phyloP scores from a whole-genome alignment of 2,797 vertebrate genomes.

The Geotrypetes seraphini region DNA sequence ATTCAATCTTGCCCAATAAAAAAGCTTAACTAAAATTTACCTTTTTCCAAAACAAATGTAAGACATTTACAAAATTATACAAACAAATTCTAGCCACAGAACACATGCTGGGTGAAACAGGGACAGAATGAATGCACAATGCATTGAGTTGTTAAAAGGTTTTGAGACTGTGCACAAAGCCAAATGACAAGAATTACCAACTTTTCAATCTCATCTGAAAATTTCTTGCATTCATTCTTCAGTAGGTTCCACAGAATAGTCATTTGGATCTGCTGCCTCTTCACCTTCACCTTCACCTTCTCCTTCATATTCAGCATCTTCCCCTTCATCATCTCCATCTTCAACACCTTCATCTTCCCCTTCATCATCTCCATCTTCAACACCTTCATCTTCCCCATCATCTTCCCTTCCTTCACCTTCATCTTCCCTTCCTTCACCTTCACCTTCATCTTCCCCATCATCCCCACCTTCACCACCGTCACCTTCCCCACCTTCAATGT shows the following conservation, averaged over 20 bases:
- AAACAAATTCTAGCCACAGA: constrained; percentile 43
- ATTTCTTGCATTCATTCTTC: constrained; percentile 37
- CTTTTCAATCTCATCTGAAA: not conserved
- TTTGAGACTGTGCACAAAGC: constrained; percentile 30
- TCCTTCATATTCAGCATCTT: constrained; percentile 16
- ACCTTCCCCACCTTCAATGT: constrained; percentile 23
- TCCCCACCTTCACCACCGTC: not conserved
- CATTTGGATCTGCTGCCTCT: constrained; percentile 38
- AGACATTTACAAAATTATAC: constrained; percentile 51
- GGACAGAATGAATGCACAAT: constrained; percentile 19
- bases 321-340: too few relatives aligned
- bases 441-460: not conserved
- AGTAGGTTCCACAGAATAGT: constrained; percentile 44
- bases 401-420: not conserved
- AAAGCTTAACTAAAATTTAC: constrained; percentile 56
- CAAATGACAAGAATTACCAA: constrained; percentile 23
- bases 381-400: constrained; percentile 13
- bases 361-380: constrained; percentile 30
- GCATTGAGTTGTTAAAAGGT: constrained; percentile 33
- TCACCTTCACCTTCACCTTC: constrained; percentile 25
- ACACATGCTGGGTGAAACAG: constrained; percentile 58
- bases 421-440: not conserved
- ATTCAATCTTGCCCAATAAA: constrained; percentile 51
- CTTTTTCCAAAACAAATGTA: constrained; percentile 45
- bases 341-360: too few relatives aligned